Percentiles rank a stretch among this genome's conserved stretches.
Evolutionary conservation across 2,113 vertebrate genomes (phyloP).

Genomic region (Bujurquina vittata): DNA sequence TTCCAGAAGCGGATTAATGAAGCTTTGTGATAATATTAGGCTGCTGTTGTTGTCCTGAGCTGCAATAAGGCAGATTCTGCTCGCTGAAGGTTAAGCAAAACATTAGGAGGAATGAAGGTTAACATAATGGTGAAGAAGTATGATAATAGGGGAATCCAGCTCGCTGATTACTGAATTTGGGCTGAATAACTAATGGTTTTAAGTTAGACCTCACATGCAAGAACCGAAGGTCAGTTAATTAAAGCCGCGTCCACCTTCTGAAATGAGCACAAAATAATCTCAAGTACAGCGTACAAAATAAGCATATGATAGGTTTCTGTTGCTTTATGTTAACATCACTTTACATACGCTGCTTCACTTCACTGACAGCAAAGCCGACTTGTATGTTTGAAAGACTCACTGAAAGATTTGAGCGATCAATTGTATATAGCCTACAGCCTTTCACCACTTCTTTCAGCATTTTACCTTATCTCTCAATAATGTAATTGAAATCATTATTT

Average conservation of each 20-base stretch:
- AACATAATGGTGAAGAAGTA: background rate
- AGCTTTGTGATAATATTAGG: background rate
- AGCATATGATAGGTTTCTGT: background rate
- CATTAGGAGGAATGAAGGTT: constrained; percentile 14
- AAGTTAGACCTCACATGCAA: background rate
- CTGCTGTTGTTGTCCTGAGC: constrained; percentile 6
- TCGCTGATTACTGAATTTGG: constrained; percentile 4
- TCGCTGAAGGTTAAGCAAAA: constrained; percentile 13
- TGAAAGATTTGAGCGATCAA: constrained; percentile 28
- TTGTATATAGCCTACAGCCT: constrained; percentile 24
- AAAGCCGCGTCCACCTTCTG: background rate
- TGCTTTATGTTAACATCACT: background rate
- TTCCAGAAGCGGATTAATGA: constrained; percentile 10
- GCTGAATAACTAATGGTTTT: constrained; percentile 20
- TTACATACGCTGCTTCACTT: background rate
- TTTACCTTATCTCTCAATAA: constrained; percentile 55
- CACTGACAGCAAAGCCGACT: background rate
- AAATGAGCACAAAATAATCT: background rate
- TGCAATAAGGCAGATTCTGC: background rate
- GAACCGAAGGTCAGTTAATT: constrained; percentile 6
- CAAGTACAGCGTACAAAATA: background rate
- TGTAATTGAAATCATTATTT: constrained; percentile 71
- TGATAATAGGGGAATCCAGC: constrained; percentile 9
- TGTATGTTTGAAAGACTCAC: background rate
- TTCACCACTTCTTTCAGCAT: constrained; percentile 23